Evolutionary conservation across 2,888 invertebrate species (phyloP), one percentile per base, ranked within the genome.

Genomic region (Drosophila demipolita): DNA sequence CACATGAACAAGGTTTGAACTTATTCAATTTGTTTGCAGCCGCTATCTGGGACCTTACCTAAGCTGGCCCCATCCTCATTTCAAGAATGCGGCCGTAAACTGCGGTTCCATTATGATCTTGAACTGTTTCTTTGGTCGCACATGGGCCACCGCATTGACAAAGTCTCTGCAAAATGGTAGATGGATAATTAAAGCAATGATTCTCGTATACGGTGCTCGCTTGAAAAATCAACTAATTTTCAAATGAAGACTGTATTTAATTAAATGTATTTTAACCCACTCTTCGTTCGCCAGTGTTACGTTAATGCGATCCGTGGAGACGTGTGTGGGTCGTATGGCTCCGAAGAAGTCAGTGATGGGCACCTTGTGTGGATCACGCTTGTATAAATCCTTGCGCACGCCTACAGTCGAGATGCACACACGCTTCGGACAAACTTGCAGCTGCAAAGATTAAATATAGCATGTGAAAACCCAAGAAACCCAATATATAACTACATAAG

Each of bases 281-380:
- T 92, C 92, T 74, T 93, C 92, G 58, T 93, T 91, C 5, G 93
- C 92, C 57, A 92, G 68, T 3, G 93, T 92, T 48, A 94, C 92
- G 74, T 94, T 94, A 6, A 94, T 90, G 69, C 94, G 92, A 55
- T 89, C 93, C 0, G 92, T 93, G n/a, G 96, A 95, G 55, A 97
- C 93, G 84, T 96, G 95, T 0, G 97, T 95, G 1, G 96, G 97
- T 49, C 99, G 95, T n/a, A 99, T 96, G 2, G 99, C 98, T 1
- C 99, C 99, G 93, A 99, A 99, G 94, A 99, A 99, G 92, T 99
- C 99, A 0, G 99, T 99, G 29, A 99, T 97, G 0, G 97, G 97
- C 17, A 99, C 99, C 90, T 96, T 95, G 76, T 95, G 94, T 0
- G 98, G 97, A 93, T 99, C 96, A 40, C 98, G 94, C 62, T 94